Conservation (phyloP, 2,113 vertebrate genomes). For the Brienomyrus longianalis region DNA sequence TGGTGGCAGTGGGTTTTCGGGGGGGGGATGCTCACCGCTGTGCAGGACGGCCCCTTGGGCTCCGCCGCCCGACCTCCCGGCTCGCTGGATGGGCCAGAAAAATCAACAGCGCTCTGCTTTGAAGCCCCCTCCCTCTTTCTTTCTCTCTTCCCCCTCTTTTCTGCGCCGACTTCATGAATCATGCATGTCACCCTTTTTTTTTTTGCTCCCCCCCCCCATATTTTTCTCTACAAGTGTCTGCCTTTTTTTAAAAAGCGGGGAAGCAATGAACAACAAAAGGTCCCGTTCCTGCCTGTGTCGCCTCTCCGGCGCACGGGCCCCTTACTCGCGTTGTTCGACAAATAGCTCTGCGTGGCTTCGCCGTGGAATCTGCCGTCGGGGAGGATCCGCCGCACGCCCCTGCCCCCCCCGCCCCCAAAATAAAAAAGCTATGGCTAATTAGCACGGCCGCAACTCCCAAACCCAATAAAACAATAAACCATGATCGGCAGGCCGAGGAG, state of each 20-base stretch:
- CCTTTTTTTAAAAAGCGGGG: slow-evolving; percentile 27
- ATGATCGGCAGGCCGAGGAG: slow-evolving; percentile 26
- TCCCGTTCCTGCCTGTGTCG: slow-evolving; percentile 44
- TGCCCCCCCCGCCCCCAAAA: not conserved
- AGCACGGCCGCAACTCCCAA: slow-evolving; percentile 46
- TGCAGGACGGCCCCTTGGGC: slow-evolving; percentile 47
- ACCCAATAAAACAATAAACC: slow-evolving; percentile 44
- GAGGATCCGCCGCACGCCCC: slow-evolving; percentile 15
- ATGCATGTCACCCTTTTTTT: slow-evolving; percentile 57
- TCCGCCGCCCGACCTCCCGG: slow-evolving; percentile 59
- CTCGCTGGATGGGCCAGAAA: slow-evolving; percentile 58
- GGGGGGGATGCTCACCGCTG: slow-evolving; percentile 12
- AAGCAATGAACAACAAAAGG: slow-evolving; percentile 44
- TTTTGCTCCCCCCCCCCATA: slow-evolving; percentile 36
- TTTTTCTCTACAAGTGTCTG: slow-evolving; percentile 28
- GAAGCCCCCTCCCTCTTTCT: slow-evolving; percentile 56
- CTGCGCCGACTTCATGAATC: slow-evolving; percentile 67
- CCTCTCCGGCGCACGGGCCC: slow-evolving; percentile 40
- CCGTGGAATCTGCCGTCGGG: slow-evolving; percentile 30
- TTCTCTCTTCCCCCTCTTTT: slow-evolving; percentile 49
- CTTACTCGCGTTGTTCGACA: slow-evolving; percentile 60
- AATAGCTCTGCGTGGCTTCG: slow-evolving; percentile 55
- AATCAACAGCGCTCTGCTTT: slow-evolving; percentile 60
- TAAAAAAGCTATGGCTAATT: slow-evolving; percentile 48
- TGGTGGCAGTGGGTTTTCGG: slow-evolving; percentile 5